Base-by-base conservation (phyloP, 2,797 vertebrate genomes). In the Buceros bicornis region DNA sequence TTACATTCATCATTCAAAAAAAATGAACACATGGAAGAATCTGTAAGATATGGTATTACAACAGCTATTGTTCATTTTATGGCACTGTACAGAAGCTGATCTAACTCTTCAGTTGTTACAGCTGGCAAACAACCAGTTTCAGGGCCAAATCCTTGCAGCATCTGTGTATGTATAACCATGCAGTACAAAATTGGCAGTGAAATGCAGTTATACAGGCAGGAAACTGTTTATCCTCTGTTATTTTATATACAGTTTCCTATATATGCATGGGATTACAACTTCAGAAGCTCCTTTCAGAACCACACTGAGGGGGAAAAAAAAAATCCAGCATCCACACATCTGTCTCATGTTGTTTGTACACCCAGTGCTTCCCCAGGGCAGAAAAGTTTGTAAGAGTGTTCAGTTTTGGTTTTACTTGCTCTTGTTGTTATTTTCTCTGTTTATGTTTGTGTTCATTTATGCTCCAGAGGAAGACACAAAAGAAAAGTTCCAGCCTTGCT, bases 21-120 rank as follows among this genome's bases (percentile, higher is more conserved):
- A 95, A 91, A 91, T n/a, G 74, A 95, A 76, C 79, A 57, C 80
- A 89, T 82, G 90, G 82, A 91, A 94, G 70, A 92, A 94, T 94
- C 79, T 91, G 74, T 93, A 92, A 95, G 78, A 89, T 82, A 81
- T 26, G 31, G 37, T 79, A 69, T 87, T 87, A 72, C 57, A 94
- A 79, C 90, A 88, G 60, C 37, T 78, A 88, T 87, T 93, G 89
- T 89, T 94, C 90, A 67, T 89, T 93, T 91, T 43, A 80, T 95
- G 90, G 85, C 83, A 85, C 77, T 57, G 72, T 88, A 61, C 79
- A 93, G 91, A 87, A 96, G 83, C 91, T 88, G 93, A 94, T 82
- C 83, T 93, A 96, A 97, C 91, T 86, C 74, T 92, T 94, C 72
- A 91, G 83, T 92, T 96, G 79, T 93, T 83, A 80, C 79, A 96